Percentiles rank a stretch among this genome's conserved stretches.
These are phyloP conservation scores for Zaprionus lachaisei DNA, from an alignment of 1,140 invertebrate genomes.

Conservation along the genomic window DNA sequence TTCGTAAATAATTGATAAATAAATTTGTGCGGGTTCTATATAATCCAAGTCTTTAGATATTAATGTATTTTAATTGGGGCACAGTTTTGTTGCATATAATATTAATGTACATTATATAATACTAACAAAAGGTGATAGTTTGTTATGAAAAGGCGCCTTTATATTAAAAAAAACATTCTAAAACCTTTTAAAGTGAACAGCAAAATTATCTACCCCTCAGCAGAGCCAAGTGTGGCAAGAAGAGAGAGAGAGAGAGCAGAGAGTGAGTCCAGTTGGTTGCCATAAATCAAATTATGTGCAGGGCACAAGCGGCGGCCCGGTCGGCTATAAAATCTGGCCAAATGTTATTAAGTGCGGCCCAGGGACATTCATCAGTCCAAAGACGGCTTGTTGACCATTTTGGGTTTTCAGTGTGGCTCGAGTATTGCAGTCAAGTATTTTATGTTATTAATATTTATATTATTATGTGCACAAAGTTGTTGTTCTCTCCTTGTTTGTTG, in stretches of 20 bases:
- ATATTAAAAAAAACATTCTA: background rate
- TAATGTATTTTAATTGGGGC: background rate
- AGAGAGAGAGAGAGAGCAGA: background rate
- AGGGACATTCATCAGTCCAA: constrained; percentile 62
- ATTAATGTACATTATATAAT: no score
- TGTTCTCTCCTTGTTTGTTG: constrained; percentile 2
- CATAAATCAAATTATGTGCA: constrained; percentile 76
- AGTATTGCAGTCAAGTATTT: constrained; percentile 59
- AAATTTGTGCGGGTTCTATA: background rate
- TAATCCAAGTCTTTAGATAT: background rate
- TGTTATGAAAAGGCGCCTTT: no score
- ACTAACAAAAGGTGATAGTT: no score
- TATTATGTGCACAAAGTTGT: constrained; percentile 65
- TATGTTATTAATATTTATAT: constrained; percentile 81
- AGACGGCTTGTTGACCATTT: constrained; percentile 60
- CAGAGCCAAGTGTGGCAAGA: background rate
- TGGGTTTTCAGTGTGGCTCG: constrained; percentile 18
- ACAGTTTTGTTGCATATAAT: background rate
- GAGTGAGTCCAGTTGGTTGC: constrained; percentile 23
- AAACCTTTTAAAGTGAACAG: constrained; percentile 40
- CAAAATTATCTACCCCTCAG: constrained; percentile 18
- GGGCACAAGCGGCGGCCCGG: constrained; percentile 20
- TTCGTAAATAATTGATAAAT: constrained; percentile 15
- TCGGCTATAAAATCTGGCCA: constrained; percentile 48
- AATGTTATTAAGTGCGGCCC: constrained; percentile 73